Percentiles rank a stretch among this genome's conserved stretches.
Evolutionary conservation across 2,113 vertebrate genomes (phyloP).

Genomic region (Sitta europaea): DNA sequence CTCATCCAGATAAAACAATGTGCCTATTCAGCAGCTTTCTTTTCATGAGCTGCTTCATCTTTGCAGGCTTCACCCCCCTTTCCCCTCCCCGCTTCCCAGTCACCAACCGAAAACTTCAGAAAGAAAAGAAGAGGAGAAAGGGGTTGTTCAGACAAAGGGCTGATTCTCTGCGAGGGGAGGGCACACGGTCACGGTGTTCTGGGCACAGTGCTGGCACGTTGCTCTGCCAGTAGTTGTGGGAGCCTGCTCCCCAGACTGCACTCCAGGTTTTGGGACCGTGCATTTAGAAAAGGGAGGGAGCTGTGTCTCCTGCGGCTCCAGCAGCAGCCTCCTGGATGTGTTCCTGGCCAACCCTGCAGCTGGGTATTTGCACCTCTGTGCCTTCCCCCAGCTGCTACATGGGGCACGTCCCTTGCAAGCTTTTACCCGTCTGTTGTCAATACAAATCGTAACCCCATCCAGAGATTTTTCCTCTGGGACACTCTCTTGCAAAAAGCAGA

Average conservation of each 20-base stretch:
- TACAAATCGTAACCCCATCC: neutral
- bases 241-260: neutral
- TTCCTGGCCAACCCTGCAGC: neutral
- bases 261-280: neutral
- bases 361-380: neutral
- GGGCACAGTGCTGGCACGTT: neutral
- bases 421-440: neutral
- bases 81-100: neutral
- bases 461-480: neutral
- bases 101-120: slow-evolving; percentile 25
- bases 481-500: neutral
- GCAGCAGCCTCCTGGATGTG: neutral
- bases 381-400: neutral
- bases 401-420: neutral
- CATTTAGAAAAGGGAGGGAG: neutral
- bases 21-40: slow-evolving; percentile 59
- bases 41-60: slow-evolving; percentile 45
- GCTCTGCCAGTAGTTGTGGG: neutral
- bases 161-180: slow-evolving; percentile 29
- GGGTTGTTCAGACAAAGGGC: slow-evolving; percentile 53
- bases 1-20: slow-evolving; percentile 46
- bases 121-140: slow-evolving; percentile 8
- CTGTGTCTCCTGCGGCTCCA: neutral
- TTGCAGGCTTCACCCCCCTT: neutral
- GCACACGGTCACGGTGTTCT: neutral